Conservation (phyloP, 2,888 invertebrate species). For the Tinea pellionella region DNA sequence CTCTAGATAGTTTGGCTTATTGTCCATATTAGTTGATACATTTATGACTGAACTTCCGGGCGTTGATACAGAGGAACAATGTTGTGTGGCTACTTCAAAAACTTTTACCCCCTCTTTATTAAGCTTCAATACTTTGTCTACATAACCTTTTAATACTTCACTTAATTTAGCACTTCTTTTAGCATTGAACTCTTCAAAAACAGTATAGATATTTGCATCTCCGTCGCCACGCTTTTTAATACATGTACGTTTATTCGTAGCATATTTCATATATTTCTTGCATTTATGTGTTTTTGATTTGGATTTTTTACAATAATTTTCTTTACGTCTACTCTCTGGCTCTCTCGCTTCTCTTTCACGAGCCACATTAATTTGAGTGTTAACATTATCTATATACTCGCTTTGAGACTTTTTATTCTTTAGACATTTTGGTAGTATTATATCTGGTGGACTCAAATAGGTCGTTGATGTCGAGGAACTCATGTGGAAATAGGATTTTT, state of each 20-base stretch:
- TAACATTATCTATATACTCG: background rate
- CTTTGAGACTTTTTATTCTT: background rate
- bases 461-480: constrained; percentile 63
- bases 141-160: constrained; percentile 49
- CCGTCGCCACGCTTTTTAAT: background rate
- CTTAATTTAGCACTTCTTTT: constrained; percentile 17
- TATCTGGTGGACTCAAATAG: constrained; percentile 63
- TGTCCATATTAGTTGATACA: constrained; percentile 32
- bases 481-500: constrained; percentile 49
- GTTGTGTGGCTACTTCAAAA: constrained; percentile 49
- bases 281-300: constrained; percentile 1
- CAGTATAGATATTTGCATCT: constrained; percentile 17
- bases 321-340: background rate
- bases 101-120: constrained; percentile 50
- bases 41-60: constrained; percentile 59
- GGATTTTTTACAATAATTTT: background rate
- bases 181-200: background rate
- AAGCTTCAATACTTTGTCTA: constrained; percentile 45
- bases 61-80: constrained; percentile 56
- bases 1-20: constrained; percentile 31
- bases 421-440: constrained; percentile 17
- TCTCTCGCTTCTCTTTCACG: background rate
- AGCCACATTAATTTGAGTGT: background rate
- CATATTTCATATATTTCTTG: constrained; percentile 19
- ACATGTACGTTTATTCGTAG: constrained; percentile 17